Evolutionary conservation across 92 coral and sea anemone genomes (phyloP), one percentile per base, ranked within the genome.

Genomic region (Actinostola sp.): DNA sequence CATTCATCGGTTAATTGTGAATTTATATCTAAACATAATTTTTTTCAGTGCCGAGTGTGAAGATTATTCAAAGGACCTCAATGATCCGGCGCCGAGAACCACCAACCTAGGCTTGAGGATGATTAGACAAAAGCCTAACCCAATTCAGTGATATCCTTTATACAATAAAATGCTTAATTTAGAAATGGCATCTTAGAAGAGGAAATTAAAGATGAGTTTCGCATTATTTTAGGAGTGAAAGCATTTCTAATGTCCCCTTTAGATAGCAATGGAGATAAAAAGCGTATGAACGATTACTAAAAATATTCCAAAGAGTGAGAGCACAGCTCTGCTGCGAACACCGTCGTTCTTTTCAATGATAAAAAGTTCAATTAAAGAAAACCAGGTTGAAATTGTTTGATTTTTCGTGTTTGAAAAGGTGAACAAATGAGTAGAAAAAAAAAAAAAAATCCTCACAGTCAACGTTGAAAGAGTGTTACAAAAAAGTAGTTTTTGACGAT

Each of bases 311-410:
- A 23, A 52, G 21, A 36, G 11, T 23, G 63, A 30, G 63, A 57
- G 63, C 63, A 25, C 63, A 57, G 63, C 39, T 57, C 63, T 38
- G 39, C 36, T 57, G 27, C 30, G 21, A 57, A 12, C 5, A 57
- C 63, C 14, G 26, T 54, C 13, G 12, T 54, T 54, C 61, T 25
- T 1, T 54, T 8, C 3, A 54, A 54, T 11, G 32, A 17, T 41
- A 8, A 8, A 15, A 41, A 41, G 15, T 39, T 39, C 14, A 39
- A 39, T 39, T 39, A 7, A 39, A 39, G 7, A 46, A 46, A 46
- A 46, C 15, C 3, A 46, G 53, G 27, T 53, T 19, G 27, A n/a
- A 19, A 20, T 20, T 53, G 59, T 53, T 53, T 53, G 54, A 48
- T 48, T 53, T 53, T 53, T 28, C 59, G 1, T 53, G 31, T 8